These are phyloP conservation scores for Pristionchus fissidentatus DNA, from an alignment of 2,888 invertebrate species.

Conservation along the genomic window DNA sequence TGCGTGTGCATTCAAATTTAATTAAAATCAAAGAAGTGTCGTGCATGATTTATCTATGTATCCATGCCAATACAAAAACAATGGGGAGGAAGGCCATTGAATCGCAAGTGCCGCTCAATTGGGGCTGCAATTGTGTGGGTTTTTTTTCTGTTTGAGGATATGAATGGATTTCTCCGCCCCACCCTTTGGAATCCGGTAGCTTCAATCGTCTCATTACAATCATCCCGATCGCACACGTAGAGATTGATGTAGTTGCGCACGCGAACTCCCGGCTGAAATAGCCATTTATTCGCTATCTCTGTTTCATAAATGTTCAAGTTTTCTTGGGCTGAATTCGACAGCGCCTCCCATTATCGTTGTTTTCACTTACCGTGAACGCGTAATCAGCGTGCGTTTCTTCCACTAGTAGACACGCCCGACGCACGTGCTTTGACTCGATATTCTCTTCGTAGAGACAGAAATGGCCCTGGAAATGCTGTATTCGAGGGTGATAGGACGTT, in stretches of 20 bases:
- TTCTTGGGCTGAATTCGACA: no score
- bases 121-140: no score
- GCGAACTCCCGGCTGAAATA: no score
- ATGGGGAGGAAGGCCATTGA: no score
- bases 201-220: background rate
- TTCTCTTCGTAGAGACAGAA: background rate
- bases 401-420: background rate
- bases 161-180: background rate
- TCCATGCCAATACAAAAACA: no score
- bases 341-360: background rate
- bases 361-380: background rate
- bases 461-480: background rate
- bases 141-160: no score
- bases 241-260: background rate
- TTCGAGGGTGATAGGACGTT: no score
- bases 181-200: background rate
- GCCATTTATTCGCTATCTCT: background rate
- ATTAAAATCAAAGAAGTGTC: no score
- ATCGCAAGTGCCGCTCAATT: no score
- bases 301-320: background rate
- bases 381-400: background rate
- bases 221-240: background rate
- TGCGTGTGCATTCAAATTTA: no score
- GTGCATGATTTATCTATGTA: no score
- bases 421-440: background rate